These are phyloP conservation scores for Gryllus bimaculatus DNA, from an alignment of 1,140 invertebrate genomes.

Conservation along the genomic window DNA sequence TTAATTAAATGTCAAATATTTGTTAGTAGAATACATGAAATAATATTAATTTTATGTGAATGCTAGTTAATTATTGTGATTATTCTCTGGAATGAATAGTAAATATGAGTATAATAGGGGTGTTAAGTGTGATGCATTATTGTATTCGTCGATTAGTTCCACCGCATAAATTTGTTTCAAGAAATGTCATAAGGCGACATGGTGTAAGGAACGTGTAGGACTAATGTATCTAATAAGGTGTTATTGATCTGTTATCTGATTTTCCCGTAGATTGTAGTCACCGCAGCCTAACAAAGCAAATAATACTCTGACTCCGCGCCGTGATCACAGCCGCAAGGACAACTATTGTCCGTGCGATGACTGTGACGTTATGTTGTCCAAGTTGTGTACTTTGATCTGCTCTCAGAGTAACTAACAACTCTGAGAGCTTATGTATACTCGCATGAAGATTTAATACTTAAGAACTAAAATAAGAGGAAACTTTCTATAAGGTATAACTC, in stretches of 20 bases:
- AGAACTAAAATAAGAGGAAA: background rate
- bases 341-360: too few relatives aligned
- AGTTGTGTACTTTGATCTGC: background rate
- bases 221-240: background rate
- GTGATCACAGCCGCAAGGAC: too few relatives aligned
- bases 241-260: background rate
- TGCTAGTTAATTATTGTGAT: background rate
- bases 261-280: background rate
- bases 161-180: background rate
- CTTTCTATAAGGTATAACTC: background rate
- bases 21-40: background rate
- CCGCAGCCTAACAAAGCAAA: background rate
- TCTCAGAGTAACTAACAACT: background rate
- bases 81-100: background rate
- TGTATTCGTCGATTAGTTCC: background rate
- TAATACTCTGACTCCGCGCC: background rate
- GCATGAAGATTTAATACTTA: background rate
- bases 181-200: background rate
- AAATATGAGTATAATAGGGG: background rate
- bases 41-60: background rate
- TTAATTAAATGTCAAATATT: background rate
- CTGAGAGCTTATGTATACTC: background rate
- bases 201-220: background rate
- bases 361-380: background rate
- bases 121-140: background rate